Percentiles rank a stretch among this genome's conserved stretches.
Evolutionary conservation across 1,140 invertebrate genomes (phyloP).

Genomic region (Thrips palmi): DNA sequence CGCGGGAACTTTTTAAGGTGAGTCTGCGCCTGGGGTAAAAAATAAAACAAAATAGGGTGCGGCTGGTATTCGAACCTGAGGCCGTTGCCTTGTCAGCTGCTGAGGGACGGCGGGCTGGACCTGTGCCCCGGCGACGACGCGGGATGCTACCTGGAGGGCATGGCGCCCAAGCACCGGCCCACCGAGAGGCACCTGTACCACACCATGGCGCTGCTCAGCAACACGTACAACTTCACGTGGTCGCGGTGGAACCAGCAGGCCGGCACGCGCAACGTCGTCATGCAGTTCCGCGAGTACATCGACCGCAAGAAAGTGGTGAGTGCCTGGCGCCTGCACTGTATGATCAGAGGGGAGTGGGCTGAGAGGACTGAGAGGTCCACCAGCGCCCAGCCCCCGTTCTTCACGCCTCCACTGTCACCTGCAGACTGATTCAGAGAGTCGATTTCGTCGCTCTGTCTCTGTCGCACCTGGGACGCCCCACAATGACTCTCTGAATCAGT

Average conservation of each 20-base stretch:
- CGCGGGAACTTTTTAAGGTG: constrained; percentile 31
- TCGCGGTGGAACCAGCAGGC: constrained; percentile 66
- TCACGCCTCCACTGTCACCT: no score
- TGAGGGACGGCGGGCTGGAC: constrained; percentile 59
- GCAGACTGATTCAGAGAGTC: no score
- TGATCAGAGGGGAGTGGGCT: neutral
- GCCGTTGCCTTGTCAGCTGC: no score
- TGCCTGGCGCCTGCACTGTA: neutral
- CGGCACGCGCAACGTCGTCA: constrained; percentile 43
- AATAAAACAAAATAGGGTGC: neutral
- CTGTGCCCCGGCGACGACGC: constrained; percentile 78
- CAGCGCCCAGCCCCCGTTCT: no score
- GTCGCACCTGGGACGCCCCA: neutral
- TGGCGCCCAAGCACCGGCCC: constrained; percentile 49
- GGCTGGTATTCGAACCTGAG: no score
- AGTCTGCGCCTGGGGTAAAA: constrained; percentile 6
- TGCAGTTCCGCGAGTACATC: constrained; percentile 50
- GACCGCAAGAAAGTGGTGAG: constrained; percentile 35
- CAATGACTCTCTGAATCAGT: neutral
- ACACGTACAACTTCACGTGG: constrained; percentile 67
- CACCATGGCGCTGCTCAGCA: constrained; percentile 60
- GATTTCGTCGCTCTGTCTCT: no score
- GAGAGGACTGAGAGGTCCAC: no score
- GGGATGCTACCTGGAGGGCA: constrained; percentile 58
- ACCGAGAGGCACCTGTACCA: constrained; percentile 62